These are phyloP conservation scores for Anarsia innoxiella DNA, from an alignment of 2,888 invertebrate species.

Conservation along the genomic window DNA sequence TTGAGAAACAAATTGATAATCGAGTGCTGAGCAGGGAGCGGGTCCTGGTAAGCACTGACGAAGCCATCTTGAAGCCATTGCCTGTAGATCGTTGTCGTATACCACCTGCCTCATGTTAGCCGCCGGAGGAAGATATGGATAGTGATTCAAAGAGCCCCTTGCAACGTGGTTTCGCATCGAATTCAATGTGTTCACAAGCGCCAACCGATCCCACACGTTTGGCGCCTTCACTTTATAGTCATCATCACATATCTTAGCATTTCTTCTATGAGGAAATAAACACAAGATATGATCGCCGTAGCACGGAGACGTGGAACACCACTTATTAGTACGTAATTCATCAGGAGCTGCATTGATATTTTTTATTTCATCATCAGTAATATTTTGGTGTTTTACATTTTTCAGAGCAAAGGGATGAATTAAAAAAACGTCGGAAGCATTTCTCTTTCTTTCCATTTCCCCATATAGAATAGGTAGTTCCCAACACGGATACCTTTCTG, in stretches of 20 bases:
- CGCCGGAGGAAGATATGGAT: slow-evolving; percentile 49
- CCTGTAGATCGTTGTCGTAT: slow-evolving; percentile 56
- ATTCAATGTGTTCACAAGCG: slow-evolving; percentile 52
- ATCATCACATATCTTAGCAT: slow-evolving; percentile 42
- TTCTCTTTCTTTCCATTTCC: slow-evolving; percentile 27
- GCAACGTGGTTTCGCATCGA: slow-evolving; percentile 63
- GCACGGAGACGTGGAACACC: slow-evolving; percentile 55
- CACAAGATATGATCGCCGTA: slow-evolving; percentile 65
- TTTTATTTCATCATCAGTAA: background rate
- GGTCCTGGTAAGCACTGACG: slow-evolving; percentile 58
- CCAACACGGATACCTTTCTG: slow-evolving; percentile 57
- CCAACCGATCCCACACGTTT: slow-evolving; percentile 36
- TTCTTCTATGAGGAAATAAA: slow-evolving; percentile 33
- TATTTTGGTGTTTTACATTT: slow-evolving; percentile 34
- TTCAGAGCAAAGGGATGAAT: slow-evolving; percentile 33
- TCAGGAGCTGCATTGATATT: background rate
- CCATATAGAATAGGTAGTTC: slow-evolving; percentile 52
- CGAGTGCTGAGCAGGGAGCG: slow-evolving; percentile 53
- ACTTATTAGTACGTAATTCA: slow-evolving; percentile 35
- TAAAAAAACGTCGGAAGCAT: slow-evolving; percentile 36
- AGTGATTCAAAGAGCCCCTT: slow-evolving; percentile 34
- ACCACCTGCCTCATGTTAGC: slow-evolving; percentile 59
- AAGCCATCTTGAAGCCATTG: slow-evolving; percentile 54
- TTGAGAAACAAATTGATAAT: slow-evolving; percentile 45
- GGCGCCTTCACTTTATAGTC: slow-evolving; percentile 38